These are phyloP conservation scores for Pyrgus malvae DNA, from an alignment of 2,888 invertebrate genomes.

Conservation along the genomic window DNA sequence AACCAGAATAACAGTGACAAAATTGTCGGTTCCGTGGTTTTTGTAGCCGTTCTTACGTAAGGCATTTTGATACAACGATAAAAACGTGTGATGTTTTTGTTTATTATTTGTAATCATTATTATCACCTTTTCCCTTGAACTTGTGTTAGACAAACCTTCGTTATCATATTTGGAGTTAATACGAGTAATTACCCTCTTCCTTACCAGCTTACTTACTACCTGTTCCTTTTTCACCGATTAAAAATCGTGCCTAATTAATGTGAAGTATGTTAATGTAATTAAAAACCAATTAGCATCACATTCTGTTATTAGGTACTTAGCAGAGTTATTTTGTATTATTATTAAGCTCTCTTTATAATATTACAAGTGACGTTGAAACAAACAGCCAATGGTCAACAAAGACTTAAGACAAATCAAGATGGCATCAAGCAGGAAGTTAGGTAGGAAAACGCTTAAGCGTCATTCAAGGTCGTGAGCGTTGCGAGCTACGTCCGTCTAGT, in stretches of 20 bases:
- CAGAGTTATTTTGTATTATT: too few species aligned
- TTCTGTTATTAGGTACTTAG: too few species aligned
- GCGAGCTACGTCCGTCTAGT: conserved; percentile 55
- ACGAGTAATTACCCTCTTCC: too few species aligned
- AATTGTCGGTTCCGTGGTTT: conserved; percentile 44
- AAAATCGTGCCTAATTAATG: too few species aligned
- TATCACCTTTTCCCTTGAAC: conserved; percentile 16
- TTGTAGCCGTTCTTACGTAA: conserved; percentile 39
- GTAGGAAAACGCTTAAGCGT: conserved; percentile 77
- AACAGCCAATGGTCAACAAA: neutral
- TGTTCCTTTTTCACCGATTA: too few species aligned
- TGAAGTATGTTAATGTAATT: too few species aligned
- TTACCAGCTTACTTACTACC: too few species aligned
- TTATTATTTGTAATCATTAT: conserved; percentile 22
- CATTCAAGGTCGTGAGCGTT: conserved; percentile 67
- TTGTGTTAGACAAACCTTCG: neutral
- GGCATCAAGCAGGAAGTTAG: conserved; percentile 75
- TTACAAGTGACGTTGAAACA: conserved; percentile 11
- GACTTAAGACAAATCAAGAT: conserved; percentile 56
- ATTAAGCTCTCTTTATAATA: too few species aligned
- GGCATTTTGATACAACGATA: conserved; percentile 31
- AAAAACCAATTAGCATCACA: too few species aligned
- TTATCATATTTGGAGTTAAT: too few species aligned
- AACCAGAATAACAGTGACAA: conserved; percentile 39
- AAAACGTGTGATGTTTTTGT: conserved; percentile 25